Conservation (phyloP, 2,797 vertebrate species). For the Sebastes iracundus region DNA sequence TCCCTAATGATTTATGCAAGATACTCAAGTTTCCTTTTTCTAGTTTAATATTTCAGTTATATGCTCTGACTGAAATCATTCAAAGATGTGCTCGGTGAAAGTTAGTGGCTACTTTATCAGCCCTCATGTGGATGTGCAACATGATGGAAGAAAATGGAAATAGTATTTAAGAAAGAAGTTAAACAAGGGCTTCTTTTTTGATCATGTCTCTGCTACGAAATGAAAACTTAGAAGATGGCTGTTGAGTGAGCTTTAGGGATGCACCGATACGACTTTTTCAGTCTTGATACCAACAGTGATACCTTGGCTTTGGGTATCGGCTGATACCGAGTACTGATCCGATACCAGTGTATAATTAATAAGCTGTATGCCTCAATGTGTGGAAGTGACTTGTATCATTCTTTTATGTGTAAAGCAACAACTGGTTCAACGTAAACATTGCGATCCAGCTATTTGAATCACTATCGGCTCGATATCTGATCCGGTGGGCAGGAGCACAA, state of each 20-base stretch:
- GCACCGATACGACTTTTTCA: too few species aligned
- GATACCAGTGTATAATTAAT: too few species aligned
- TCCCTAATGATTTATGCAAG: slow-evolving; percentile 73
- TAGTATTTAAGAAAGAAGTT: slow-evolving; percentile 42
- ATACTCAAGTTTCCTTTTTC: slow-evolving; percentile 61
- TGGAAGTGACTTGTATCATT: too few species aligned
- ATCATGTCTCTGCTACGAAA: slow-evolving; percentile 40
- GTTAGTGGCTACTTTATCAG: slow-evolving; percentile 31
- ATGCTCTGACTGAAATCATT: slow-evolving; percentile 34
- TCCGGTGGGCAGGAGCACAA: too few species aligned
- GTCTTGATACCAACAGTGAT: too few species aligned
- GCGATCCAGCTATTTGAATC: too few species aligned
- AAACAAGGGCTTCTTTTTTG: slow-evolving; percentile 43
- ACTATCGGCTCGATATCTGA: too few species aligned
- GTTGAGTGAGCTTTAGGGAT: slow-evolving; percentile 1
- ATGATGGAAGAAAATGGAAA: slow-evolving; percentile 51
- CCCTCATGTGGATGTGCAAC: slow-evolving; percentile 36
- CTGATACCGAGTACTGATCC: too few species aligned
- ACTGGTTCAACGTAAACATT: too few species aligned
- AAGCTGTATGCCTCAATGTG: not conserved
- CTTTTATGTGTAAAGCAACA: too few species aligned
- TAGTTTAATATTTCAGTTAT: slow-evolving; percentile 61
- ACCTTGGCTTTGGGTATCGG: too few species aligned
- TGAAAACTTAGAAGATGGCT: slow-evolving; percentile 28
- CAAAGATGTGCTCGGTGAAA: slow-evolving; percentile 34